Base-by-base conservation (phyloP, 2,888 invertebrate genomes). In the Isoperla grammatica region DNA sequence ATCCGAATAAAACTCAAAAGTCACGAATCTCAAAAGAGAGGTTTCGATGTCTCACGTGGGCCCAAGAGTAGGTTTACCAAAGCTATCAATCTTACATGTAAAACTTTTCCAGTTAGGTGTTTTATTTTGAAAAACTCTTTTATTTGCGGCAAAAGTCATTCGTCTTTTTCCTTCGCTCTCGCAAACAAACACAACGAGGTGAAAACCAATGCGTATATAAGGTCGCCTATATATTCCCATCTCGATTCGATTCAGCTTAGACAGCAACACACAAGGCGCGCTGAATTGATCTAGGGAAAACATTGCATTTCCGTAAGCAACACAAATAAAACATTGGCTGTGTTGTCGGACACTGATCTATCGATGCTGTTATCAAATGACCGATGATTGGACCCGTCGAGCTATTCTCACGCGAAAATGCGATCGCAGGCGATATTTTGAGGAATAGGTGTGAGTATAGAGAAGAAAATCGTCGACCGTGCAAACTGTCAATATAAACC, bases 51-150 rank as follows among this genome's bases (percentile, higher is more conserved):
- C 5, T 29, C 29, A 8, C 29, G 29, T 29, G 29, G 5, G 8
- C 29, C 29, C 29, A 29, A 29, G 29, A 29, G 29, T 29, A 8
- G 29, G 29, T 29, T 29, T 29, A 29, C 29, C 8, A 8, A 29
- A 29, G 13, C 53, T 37, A 53, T 53, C 53, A 53, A 53, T 53
- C 53, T 53, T 45, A 45, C 49, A 53, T 39, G 53, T 37, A 37
- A 50, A 53, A 53, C 53, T 53, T 53, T 53, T 53, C 53, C 19
- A 15, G 53, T 53, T 53, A 53, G 53, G 9, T 22, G 22, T 48
- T 19, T 48, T 17, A 11, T 19, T 49, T 23, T 19, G 13, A 53
- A 13, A 35, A 53, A 39, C 15, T 37, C 12, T 53, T 53, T 53
- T 53, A 53, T 50, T 53, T 39, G 53, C 37, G 17, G 37, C 15